Evolutionary conservation across 2,113 vertebrate genomes (phyloP).

Genomic region (Promerops cafer): DNA sequence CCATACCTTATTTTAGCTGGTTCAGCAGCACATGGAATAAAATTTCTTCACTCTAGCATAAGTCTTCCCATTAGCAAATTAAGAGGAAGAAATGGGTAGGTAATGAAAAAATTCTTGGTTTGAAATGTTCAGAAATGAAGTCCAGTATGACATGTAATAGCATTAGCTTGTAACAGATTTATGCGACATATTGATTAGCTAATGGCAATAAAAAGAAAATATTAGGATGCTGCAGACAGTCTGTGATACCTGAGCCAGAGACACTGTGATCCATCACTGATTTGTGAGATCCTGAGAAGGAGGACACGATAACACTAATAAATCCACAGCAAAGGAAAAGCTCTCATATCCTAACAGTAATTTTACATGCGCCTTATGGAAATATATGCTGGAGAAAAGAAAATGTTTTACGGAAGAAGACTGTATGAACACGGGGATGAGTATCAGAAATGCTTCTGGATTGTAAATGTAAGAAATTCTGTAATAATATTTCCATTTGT

Average conservation of each 20-base stretch:
- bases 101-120: slow-evolving; percentile 45
- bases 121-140: slow-evolving; percentile 16
- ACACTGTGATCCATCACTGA: background rate
- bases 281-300: background rate
- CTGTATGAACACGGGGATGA: background rate
- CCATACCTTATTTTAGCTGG: background rate
- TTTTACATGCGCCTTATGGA: background rate
- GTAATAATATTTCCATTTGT: background rate
- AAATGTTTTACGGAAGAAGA: background rate
- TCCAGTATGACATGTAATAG: background rate
- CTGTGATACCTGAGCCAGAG: background rate
- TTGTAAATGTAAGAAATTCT: background rate
- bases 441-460: background rate
- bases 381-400: background rate
- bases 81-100: background rate
- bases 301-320: background rate
- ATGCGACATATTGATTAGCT: background rate
- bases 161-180: background rate
- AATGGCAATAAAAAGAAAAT: background rate
- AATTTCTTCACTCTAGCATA: background rate
- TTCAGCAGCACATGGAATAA: background rate
- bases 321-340: background rate
- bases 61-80: background rate
- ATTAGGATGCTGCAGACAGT: background rate
- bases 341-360: background rate